Evolutionary conservation across 2,888 invertebrate genomes (phyloP), one percentile per base, ranked within the genome.

Genomic region (Empis livida): DNA sequence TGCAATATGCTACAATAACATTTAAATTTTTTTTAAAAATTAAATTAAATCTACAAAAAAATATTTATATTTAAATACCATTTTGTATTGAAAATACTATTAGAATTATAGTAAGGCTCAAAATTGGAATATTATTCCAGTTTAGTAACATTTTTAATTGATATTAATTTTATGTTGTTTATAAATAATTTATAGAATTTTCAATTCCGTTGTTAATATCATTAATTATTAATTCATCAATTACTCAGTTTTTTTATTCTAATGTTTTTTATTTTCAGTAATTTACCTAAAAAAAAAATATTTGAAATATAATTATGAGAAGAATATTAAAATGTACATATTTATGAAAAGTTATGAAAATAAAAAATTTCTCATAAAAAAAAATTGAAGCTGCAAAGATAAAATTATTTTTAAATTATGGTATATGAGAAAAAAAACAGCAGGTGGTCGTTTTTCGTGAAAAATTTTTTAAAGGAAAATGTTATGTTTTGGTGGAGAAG

Each of bases 1-100:
- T 93, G 46, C 79, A 73, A 53, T 70, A 66, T 15, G 71, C 80
- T 79, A 61, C 11, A 31, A 31, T n/a, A 38, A 6, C 9, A 44
- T 6, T 5, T n/a, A 35, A 35, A 13, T n/a, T 35, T 13, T 35
- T 35, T 13, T 32, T 32, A 32, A 32, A 5, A 13, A 13, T 13
- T 8, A 32, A 32, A 32, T 5, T 32, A 13, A 8, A 35, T 35
- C 13, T 35, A 32, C 13, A 35, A 35, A 13, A n/a, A 20, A 20
- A 40, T 15, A n/a, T n/a, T n/a, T n/a, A n/a, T n/a, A n/a, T 16
- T 27, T 14, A 13, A 45, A 40, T 20, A 56, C 56, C 56, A 49
- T 55, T 52, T 49, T 56, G 49, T 38, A 56, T 49, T 49, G 54
- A 49, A 45, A 55, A 51, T 49, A 53, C 51, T 42, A 55, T 54